phyloP scores from a whole-genome alignment of 2,888 invertebrate genomes.

The Stenodera caucasica region DNA sequence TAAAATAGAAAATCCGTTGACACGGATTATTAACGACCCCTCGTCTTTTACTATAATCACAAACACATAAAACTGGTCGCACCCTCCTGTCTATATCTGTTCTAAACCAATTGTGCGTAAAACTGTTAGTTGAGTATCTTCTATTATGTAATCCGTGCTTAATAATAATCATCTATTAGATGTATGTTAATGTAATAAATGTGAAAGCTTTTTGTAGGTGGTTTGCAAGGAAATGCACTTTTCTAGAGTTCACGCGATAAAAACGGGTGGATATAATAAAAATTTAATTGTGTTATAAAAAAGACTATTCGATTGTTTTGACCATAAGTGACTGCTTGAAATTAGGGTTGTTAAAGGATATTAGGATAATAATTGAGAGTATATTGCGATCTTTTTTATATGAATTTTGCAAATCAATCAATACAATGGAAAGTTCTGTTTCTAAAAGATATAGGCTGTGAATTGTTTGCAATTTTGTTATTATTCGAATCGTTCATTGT shows the following conservation, averaged over 20 bases:
- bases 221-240: too few relatives aligned
- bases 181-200: not conserved
- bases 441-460: constrained; percentile 28
- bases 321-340: too few relatives aligned
- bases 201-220: not conserved
- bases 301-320: too few relatives aligned
- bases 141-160: not conserved
- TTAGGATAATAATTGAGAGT: too few relatives aligned
- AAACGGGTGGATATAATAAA: too few relatives aligned
- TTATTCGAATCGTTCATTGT: not conserved
- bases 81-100: constrained; percentile 6
- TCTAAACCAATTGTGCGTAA: constrained; percentile 6
- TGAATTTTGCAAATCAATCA: too few relatives aligned
- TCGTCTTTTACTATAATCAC: not conserved
- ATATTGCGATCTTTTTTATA: too few relatives aligned
- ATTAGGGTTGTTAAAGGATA: too few relatives aligned
- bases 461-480: constrained; percentile 24
- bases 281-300: too few relatives aligned
- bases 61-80: constrained; percentile 6
- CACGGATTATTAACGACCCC: constrained; percentile 7
- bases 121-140: constrained; percentile 6
- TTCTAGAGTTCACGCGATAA: too few relatives aligned
- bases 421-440: constrained; percentile 30
- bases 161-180: not conserved
- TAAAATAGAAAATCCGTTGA: constrained; percentile 6